Conservation (phyloP, 2,797 vertebrate genomes). For the Gobionotothen gibberifrons region DNA sequence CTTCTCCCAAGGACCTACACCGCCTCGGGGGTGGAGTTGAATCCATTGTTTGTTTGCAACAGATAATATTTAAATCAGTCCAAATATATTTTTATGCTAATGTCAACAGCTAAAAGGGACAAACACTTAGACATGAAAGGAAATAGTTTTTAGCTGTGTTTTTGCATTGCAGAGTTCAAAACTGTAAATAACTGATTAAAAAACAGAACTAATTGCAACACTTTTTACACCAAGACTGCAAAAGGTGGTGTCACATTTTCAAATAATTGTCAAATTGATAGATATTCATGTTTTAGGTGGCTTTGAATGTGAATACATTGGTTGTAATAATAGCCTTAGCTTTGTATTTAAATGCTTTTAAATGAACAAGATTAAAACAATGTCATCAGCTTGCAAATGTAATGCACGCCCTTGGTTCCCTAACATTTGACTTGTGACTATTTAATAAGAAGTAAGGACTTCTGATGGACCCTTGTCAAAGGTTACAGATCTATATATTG, state of each 20-base stretch:
- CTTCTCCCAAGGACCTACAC: conserved; percentile 14
- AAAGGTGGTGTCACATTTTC: neutral
- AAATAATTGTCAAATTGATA: neutral
- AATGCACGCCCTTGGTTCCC: too few species aligned
- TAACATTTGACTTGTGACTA: neutral
- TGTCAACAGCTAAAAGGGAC: neutral
- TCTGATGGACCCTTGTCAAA: neutral
- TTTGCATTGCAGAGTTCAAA: neutral
- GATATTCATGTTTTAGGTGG: neutral
- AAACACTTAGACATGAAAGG: neutral
- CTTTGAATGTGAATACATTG: neutral
- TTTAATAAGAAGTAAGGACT: neutral
- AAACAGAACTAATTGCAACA: neutral
- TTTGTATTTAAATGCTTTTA: neutral
- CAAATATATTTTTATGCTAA: conserved; percentile 1
- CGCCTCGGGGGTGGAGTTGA: conserved; percentile 11
- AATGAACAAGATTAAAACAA: too few species aligned
- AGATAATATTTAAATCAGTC: conserved; percentile 2
- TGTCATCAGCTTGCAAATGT: too few species aligned
- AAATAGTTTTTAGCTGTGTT: neutral
- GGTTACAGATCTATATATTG: neutral
- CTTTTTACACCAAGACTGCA: neutral
- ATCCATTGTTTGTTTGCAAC: conserved; percentile 25
- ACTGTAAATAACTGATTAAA: too few species aligned
- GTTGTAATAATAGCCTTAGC: neutral